Conservation (phyloP, 2,797 vertebrate genomes). For the Pelobates cultripes region DNA sequence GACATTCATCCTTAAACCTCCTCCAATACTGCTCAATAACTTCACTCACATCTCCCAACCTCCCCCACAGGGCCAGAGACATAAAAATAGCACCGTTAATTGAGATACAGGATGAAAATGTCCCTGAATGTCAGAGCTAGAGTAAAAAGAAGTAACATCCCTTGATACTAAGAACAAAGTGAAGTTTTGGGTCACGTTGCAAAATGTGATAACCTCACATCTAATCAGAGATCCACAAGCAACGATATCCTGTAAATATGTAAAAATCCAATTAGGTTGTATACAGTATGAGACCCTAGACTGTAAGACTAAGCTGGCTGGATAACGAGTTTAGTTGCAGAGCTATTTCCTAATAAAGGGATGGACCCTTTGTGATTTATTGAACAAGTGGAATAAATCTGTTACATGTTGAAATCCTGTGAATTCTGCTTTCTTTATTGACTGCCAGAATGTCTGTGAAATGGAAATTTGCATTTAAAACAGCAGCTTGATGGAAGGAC, state of each 20-base stretch:
- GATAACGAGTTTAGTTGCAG: too few relatives aligned
- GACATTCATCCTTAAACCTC: too few relatives aligned
- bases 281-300: not conserved
- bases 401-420: not conserved
- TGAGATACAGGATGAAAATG: not conserved
- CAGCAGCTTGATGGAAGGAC: too few relatives aligned
- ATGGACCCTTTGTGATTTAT: slow-evolving; percentile 40
- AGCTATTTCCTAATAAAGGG: slow-evolving; percentile 26
- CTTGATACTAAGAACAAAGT: not conserved
- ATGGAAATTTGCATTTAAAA: not conserved
- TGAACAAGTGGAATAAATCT: slow-evolving; percentile 46
- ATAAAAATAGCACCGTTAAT: too few relatives aligned
- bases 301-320: too few relatives aligned
- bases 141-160: not conserved
- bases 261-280: not conserved
- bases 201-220: not conserved
- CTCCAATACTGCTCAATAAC: too few relatives aligned
- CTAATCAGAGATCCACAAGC: not conserved
- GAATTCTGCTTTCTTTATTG: slow-evolving; percentile 12
- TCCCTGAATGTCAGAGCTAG: not conserved
- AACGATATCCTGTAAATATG: not conserved
- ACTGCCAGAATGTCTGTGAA: slow-evolving; percentile 13
- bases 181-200: not conserved
- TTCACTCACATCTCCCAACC: too few relatives aligned
- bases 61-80: too few relatives aligned